phyloP scores from a whole-genome alignment of 2,888 invertebrate species.

The Eumacrocentrus americanus region DNA sequence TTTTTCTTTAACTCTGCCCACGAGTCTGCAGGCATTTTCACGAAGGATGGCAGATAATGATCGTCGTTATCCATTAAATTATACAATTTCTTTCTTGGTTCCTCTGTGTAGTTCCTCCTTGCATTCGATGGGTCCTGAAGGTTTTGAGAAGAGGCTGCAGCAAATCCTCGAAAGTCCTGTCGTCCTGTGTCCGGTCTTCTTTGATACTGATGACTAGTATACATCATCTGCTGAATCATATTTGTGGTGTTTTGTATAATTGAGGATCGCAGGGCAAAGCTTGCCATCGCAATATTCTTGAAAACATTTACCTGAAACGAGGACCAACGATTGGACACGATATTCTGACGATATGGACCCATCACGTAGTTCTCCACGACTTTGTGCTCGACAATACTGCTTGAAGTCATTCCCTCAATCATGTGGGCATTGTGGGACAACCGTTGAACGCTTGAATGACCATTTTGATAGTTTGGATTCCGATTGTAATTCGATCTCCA shows the following conservation, averaged over 20 bases:
- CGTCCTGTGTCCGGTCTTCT: constrained; percentile 14
- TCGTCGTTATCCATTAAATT: constrained; percentile 9
- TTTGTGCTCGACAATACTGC: neutral
- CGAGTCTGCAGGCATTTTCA: constrained; percentile 42
- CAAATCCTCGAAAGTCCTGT: constrained; percentile 10
- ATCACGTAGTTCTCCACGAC: neutral
- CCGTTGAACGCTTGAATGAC: neutral
- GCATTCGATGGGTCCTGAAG: constrained; percentile 19
- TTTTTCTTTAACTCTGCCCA: constrained; percentile 55
- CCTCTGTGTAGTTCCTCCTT: constrained; percentile 13
- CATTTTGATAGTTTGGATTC: neutral
- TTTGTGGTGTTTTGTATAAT: constrained; percentile 38
- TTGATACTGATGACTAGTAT: constrained; percentile 15
- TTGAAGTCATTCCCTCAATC: neutral
- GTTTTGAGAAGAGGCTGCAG: neutral
- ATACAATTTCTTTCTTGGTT: constrained; percentile 13
- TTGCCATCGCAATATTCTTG: constrained; percentile 26
- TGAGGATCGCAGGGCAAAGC: constrained; percentile 28
- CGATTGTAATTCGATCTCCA: constrained; percentile 2
- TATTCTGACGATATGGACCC: neutral
- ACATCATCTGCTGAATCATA: constrained; percentile 33
- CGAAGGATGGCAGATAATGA: constrained; percentile 41
- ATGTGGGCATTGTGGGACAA: neutral
- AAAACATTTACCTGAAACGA: constrained; percentile 30
- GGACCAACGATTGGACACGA: constrained; percentile 26